Conservation (phyloP, 2,113 vertebrate genomes). For the Plecturocebus donacophilus region DNA sequence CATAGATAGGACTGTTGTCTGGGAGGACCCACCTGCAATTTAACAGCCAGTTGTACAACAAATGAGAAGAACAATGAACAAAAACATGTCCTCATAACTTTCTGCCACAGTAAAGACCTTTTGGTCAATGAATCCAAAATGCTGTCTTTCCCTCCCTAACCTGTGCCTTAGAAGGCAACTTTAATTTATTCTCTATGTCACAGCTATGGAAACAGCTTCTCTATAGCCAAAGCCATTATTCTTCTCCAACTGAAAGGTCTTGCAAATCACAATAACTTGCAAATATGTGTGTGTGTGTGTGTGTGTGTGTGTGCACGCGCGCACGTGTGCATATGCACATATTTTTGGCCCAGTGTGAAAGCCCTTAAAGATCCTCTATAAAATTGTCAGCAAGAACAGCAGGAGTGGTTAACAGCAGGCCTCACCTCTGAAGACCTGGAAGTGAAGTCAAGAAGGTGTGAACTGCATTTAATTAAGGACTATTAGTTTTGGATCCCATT, state of each 20-base stretch:
- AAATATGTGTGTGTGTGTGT: not conserved
- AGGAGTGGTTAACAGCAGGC: not conserved
- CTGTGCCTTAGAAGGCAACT: not conserved
- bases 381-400: not conserved
- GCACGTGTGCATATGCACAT: fast-evolving
- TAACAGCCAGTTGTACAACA: not conserved
- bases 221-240: not conserved
- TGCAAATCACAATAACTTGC: not conserved
- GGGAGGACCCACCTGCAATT: not conserved
- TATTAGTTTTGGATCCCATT: not conserved
- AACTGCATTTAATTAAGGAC: not conserved
- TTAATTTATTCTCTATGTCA: not conserved
- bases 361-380: not conserved
- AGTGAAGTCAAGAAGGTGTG: not conserved
- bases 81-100: not conserved
- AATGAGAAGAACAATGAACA: not conserved
- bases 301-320: fast-evolving
- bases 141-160: not conserved
- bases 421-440: not conserved
- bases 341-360: not conserved
- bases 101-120: not conserved
- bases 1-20: not conserved
- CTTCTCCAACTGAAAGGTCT: not conserved
- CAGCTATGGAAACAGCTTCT: not conserved
- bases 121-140: not conserved